A percentile compares a stretch with the other conserved stretches of the same genome.
Conservation (phyloP, 2,113 vertebrate species). For the Mustela nigripes region DNA sequence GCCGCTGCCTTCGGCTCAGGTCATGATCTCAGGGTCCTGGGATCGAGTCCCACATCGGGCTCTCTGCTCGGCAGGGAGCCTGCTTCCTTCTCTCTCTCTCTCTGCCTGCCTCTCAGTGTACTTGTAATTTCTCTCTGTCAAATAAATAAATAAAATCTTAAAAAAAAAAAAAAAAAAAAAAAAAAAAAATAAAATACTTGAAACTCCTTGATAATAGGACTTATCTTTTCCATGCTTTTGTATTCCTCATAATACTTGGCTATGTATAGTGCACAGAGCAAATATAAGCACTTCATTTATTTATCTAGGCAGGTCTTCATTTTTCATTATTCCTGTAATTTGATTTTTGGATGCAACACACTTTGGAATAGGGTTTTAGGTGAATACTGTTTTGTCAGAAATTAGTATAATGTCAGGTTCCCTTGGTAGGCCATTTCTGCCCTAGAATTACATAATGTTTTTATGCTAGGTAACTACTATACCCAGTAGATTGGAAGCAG, state of each 20-base stretch:
- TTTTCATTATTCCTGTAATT: not conserved
- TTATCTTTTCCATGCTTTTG: not conserved
- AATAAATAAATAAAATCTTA: too few species aligned
- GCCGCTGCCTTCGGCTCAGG: too few species aligned
- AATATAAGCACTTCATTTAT: not conserved
- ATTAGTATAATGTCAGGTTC: not conserved
- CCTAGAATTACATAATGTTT: not conserved
- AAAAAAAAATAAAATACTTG: not conserved
- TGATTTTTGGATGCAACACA: not conserved
- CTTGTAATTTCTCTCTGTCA: too few species aligned
- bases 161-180: too few species aligned
- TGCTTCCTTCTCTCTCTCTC: too few species aligned
- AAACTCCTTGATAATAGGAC: not conserved
- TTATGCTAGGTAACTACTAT: not conserved
- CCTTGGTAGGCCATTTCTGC: not conserved
- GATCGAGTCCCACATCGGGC: too few species aligned
- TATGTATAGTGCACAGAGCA: not conserved
- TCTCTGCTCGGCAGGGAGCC: too few species aligned
- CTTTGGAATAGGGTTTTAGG: not conserved
- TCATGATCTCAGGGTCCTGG: too few species aligned
- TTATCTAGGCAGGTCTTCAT: not conserved
- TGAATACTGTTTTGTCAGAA: not conserved
- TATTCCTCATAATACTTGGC: not conserved
- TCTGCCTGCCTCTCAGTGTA: too few species aligned
- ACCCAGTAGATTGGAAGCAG: not conserved